Base-by-base conservation (phyloP, 2,888 invertebrate species). In the Proisotoma minuta region DNA sequence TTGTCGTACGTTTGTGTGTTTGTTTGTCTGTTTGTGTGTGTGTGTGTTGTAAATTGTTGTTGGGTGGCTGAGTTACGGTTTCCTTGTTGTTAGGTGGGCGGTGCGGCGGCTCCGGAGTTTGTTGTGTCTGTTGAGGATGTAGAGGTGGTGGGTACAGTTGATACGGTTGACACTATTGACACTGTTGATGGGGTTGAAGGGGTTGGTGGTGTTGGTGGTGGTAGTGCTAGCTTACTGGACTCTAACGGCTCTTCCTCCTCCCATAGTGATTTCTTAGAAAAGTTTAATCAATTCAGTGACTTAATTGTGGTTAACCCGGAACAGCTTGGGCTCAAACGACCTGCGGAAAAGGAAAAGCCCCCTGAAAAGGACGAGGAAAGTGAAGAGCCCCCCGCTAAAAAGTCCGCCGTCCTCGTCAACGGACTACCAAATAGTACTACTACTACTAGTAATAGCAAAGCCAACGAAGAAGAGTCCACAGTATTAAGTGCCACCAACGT, bases 281-380 rank as follows among this genome's bases (percentile, higher is more conserved):
- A 74, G 48, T 74, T 74, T 65, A 72, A 65, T 59, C 65, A 70
- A 57, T 72, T 74, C 58, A 72, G 73, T 71, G 74, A 74, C 64
- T 65, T 74, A 63, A 73, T 74, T 69, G 67, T 71, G 49, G 69
- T 74, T 60, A 69, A 72, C 61, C 74, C 74, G 65, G 74, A 74
- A 69, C 74, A 74, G 74, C 64, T 74, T 28, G 73, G 71, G 0
- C 57, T 69, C 24, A 73, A 73, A 49, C 48, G 73, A 39, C 54
- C 69, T 1, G 59, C 66, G 4, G 64, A 65, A 3, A 60, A 53
- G 10, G 26, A 59, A 26, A 29, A 43, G 4, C 23, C 39, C 27
- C 47, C 22, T 20, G 26, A 47, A 15, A 43, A 28, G 23, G 56
- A 40, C n/a, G 48, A 28, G 8, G 39, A n/a, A 0, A 56, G 57